Base-by-base conservation (phyloP, 1,140 invertebrate genomes). In the Eurosta solidaginis region DNA sequence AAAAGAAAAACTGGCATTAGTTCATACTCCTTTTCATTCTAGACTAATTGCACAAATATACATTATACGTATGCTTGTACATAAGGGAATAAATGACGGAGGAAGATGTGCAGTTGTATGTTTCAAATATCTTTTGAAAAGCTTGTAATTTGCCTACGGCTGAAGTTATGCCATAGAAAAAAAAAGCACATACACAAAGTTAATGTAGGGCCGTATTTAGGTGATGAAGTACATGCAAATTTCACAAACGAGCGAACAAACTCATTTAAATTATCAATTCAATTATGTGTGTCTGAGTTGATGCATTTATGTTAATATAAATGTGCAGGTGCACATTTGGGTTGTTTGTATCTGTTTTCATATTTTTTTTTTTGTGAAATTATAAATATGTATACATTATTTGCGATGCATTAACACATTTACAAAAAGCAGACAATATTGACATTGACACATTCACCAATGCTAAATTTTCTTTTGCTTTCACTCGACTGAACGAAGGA, bases 401-500 rank as follows among this genome's bases (percentile, higher is more conserved):
- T 68, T 29, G 59, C 59, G 40, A 68, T n/a, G 17, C 36, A 68
- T 68, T 68, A 68, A 68, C 59, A 68, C 33, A 68, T 40, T 68
- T 68, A 33, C 59, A 42, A 40, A n/a, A n/a, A 20, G 33, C 33
- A 68, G 33, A 68, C 59, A 68, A 68, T 68, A 68, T 68, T 68
- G 59, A 68, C 59, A 68, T 68, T 68, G 59, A 68, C 59, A 68
- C 59, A 33, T 68, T 68, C n/a, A 29, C n/a, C 29, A 42, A 42
- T n/a, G 17, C 59, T 10, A 17, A 29, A 33, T 68, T 68, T 68
- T 59, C n/a, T 36, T 40, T 40, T 68, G 59, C 59, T 59, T 25
- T 22, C 12, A 14, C 27, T 54, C 3, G 7, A 40, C 59, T 68
- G 33, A 33, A 10, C 0, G 59, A 20, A 42, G 59, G 59, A 27